phyloP scores from a whole-genome alignment of 2,113 vertebrate species.

The Mugil cephalus region DNA sequence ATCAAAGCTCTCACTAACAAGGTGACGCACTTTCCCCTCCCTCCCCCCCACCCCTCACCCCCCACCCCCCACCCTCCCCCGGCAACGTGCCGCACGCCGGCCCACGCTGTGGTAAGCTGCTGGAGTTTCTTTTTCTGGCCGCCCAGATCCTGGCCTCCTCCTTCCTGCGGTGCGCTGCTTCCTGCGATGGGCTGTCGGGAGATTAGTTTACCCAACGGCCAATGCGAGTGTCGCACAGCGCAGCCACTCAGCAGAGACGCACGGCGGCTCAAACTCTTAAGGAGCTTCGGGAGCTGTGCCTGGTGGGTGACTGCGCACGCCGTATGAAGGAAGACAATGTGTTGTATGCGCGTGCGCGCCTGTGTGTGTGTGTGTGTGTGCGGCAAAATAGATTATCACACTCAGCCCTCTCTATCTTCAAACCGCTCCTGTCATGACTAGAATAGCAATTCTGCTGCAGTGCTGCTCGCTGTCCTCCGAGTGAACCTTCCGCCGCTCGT shows the following conservation, averaged over 20 bases:
- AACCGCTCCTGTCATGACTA: constrained; percentile 39
- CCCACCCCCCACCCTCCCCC: constrained; percentile 33
- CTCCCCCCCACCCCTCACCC: constrained; percentile 24
- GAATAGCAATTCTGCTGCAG: constrained; percentile 29
- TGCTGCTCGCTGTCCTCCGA: constrained; percentile 45
- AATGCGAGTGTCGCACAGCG: constrained; percentile 51
- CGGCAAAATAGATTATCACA: constrained; percentile 42
- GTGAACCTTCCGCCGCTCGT: constrained; percentile 46
- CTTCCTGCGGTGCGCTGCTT: constrained; percentile 46
- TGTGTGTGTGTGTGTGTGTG: constrained; percentile 20
- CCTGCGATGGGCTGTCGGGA: constrained; percentile 63
- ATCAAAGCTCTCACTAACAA: constrained; percentile 71
- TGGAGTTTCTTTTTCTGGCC: constrained; percentile 80
- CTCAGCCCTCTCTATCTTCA: constrained; percentile 24
- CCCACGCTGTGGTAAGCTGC: constrained; percentile 69
- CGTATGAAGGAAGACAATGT: constrained; percentile 16
- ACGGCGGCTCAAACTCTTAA: constrained; percentile 68
- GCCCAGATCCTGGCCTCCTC: constrained; percentile 62
- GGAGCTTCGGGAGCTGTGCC: constrained; percentile 42
- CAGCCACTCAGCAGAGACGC: constrained; percentile 57
- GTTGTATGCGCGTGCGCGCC: no score
- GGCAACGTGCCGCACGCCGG: constrained; percentile 10
- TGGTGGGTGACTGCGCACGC: constrained; percentile 3
- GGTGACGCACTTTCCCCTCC: constrained; percentile 62
- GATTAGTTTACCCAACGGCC: constrained; percentile 67